Base-by-base conservation (phyloP, 2,888 invertebrate species). In the Endotricha flammealis region DNA sequence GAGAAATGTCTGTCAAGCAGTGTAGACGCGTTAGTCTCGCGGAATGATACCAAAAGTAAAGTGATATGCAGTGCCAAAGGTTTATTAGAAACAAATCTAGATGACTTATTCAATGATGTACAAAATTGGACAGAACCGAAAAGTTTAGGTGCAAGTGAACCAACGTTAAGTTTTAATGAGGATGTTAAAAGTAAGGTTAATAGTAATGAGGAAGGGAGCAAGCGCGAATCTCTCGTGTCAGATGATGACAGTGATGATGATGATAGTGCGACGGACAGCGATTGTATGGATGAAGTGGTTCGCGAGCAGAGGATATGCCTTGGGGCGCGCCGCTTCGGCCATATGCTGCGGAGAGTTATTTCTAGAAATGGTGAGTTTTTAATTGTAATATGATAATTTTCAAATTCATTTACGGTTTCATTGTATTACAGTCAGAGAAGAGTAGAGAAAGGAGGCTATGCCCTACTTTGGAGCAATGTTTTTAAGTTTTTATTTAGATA, bases 11-110 rank as follows among this genome's bases (percentile, higher is more conserved):
- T 80, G 22, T 83, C 83, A 12, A 78, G 58, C 46, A 83, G 86
- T 64, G 79, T 81, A 28, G 85, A 85, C 50, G 73, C 80, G 35
- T 76, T 85, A 43, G 59, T 72, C 39, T 61, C 64, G 39, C 71
- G 65, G 46, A 74, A 68, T 53, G 77, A 83, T 63, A 60, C 65
- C 61, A 76, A 75, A 67, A 72, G 69, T 63, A 81, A 78, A 77
- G 86, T 86, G 76, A 82, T 85, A 78, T 75, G 80, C 57, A 86
- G 83, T 83, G 82, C 86, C 85, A 86, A 86, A 85, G 86, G 86
- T 75, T 75, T 86, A 69, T 73, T 86, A 81, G 86, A 86, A 72
- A 86, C 86, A 50, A 85, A 86, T 76, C 68, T 86, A 69, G 86
- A 86, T 55, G 86, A 85, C 60, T 59, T 86, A 49, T 85, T 86